These are phyloP conservation scores for Micrasema minimum DNA, from an alignment of 1,140 invertebrate species.

Conservation along the genomic window DNA sequence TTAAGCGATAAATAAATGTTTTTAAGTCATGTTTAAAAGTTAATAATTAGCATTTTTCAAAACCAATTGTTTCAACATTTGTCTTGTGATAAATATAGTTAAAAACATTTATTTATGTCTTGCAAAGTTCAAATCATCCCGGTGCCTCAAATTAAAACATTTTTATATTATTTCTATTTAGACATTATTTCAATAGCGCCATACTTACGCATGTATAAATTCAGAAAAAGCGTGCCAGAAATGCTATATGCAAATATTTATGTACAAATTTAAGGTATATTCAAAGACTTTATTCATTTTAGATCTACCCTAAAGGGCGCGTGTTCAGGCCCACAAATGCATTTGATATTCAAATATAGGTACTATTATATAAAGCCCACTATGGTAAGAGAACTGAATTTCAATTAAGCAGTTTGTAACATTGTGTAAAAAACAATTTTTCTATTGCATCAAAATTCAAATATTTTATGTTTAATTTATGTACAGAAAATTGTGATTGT, in stretches of 20 bases:
- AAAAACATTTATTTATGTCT: too few relatives aligned
- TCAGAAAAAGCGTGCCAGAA: conserved; percentile 14
- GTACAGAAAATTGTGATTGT: conserved; percentile 39
- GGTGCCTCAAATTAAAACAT: too few relatives aligned
- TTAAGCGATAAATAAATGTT: conserved; percentile 25
- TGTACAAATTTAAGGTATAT: conserved; percentile 26
- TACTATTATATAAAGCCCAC: conserved; percentile 15
- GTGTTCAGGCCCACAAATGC: conserved; percentile 7
- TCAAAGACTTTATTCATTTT: conserved; percentile 20
- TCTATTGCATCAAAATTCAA: too few relatives aligned
- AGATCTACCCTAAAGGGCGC: conserved; percentile 19
- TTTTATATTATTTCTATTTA: too few relatives aligned
- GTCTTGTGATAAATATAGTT: too few relatives aligned
- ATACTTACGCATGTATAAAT: conserved; percentile 24
- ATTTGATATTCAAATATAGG: conserved; percentile 40
- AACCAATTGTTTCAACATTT: too few relatives aligned
- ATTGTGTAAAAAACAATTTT: conserved; percentile 5
- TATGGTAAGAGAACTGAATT: conserved; percentile 13
- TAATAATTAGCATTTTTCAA: conserved; percentile 41
- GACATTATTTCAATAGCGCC: too few relatives aligned
- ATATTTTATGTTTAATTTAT: conserved; percentile 25
- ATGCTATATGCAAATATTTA: conserved; percentile 51
- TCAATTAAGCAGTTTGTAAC: conserved; percentile 29
- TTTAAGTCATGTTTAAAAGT: conserved; percentile 42
- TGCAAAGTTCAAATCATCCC: too few relatives aligned